phyloP scores from a whole-genome alignment of 1,140 invertebrate genomes.

The Ceratina japonica region DNA sequence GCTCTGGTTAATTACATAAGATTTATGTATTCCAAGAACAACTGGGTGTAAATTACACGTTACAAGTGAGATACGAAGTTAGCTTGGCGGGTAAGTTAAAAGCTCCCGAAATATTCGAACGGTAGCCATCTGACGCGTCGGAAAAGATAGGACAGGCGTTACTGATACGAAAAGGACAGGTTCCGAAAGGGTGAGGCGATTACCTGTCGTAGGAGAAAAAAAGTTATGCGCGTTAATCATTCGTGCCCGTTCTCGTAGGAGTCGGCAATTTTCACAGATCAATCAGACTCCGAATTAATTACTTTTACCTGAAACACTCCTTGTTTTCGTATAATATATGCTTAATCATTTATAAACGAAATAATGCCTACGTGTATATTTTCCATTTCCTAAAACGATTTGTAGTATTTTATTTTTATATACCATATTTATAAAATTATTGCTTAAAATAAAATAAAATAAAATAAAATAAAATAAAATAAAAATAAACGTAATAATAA shows the following conservation, averaged over 20 bases:
- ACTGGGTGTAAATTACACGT: constrained; percentile 9
- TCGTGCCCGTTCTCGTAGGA: constrained; percentile 8
- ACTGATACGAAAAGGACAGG: constrained; percentile 44
- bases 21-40: background rate
- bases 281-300: constrained; percentile 68
- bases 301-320: constrained; percentile 24
- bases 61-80: constrained; percentile 24
- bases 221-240: constrained; percentile 3
- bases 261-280: constrained; percentile 61
- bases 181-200: constrained; percentile 47
- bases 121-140: constrained; percentile 53
- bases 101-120: constrained; percentile 31
- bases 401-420: too few species aligned
- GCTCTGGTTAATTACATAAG: background rate
- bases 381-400: constrained; percentile 8
- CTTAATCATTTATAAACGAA: constrained; percentile 42
- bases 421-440: too few species aligned
- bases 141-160: constrained; percentile 44
- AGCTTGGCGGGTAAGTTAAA: background rate
- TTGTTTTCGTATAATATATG: constrained; percentile 59
- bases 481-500: too few species aligned
- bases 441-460: too few species aligned
- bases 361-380: constrained; percentile 31
- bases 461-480: too few species aligned
- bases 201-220: constrained; percentile 52